Evolutionary conservation across 2,113 vertebrate species (phyloP), one percentile per base, ranked within the genome.

Genomic region (Nesoenas mayeri): DNA sequence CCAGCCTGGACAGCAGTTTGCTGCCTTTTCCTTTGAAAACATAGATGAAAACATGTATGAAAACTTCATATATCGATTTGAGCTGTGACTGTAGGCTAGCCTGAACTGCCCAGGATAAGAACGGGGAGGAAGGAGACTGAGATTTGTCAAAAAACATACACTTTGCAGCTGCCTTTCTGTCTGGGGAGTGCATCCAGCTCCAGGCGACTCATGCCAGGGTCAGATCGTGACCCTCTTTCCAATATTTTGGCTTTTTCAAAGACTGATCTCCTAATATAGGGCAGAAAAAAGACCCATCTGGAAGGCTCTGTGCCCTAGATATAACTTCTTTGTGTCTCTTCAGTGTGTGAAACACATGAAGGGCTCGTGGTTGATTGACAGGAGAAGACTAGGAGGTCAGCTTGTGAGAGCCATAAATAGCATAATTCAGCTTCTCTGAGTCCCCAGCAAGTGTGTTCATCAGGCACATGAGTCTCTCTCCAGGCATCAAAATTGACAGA

Each of bases 401-500:
- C 20, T 80, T 79, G 50, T 48, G 64, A 88, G 61, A 96, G 78
- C 48, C 50, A 53, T 54, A 94, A 87, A 97, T 93, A 94, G 88
- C 70, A 58, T 90, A 86, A 91, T 61, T 91, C 69, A 80, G n/a
- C 65, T 85, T 96, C 54, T 91, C 50, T 40, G 40, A 65, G 51
- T 83, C 78, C 87, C 50, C 65, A 94, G n/a, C 54, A 93, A 58
- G 44, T 79, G 72, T 48, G 93, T 88, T 94, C 92, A 36, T 93
- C 4, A 47, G 70, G 73, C 72, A 93, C 44, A 82, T 26, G 51
- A 92, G 66, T n/a, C 88, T 89, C 88, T 89, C 92, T 44, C 61
- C 81, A 66, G 91, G 81, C 82, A 93, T 95, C 62, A 95, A 75
- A 84, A 95, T 31, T 93, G 93, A 93, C 67, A 93, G 67, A 74